Base-by-base conservation (phyloP, 2,797 vertebrate species). In the Chromis chromis region DNA sequence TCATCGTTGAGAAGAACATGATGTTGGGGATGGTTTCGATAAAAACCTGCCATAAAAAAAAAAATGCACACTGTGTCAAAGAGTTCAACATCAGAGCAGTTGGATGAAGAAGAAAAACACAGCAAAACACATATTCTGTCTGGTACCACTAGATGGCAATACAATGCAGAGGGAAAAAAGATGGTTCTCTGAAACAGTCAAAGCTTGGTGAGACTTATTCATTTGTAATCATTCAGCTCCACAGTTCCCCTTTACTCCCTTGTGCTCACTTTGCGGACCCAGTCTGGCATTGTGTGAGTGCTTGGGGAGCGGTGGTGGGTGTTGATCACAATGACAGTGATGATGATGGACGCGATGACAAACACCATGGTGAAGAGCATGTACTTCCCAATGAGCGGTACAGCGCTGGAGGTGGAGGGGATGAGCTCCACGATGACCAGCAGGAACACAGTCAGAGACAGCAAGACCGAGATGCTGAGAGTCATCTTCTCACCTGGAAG, bases 281-380 rank as follows among this genome's bases (percentile, higher is more conserved):
- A 99, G 27, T 77, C 77, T 0, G 97, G 96, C 98, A 99, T 99
- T 72, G 95, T 95, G 65, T 99, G 97, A 0, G 97, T 99, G 93
- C 96, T 98, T 19, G 97, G 98, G 0, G 97, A 97, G 76, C 97
- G 97, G 90, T 99, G 97, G 81, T 99, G 98, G 0, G 95, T 98
- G 90, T 99, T 99, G 94, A 99, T 99, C 89, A 99, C 95, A 2
- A 99, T 95, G 79, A 99, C 97, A 0, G 98, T 99, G 94, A 99
- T 98, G 85, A 99, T 96, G 93, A 99, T 99, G 53, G 98, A 98
- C 0, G 96, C 90, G 0, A 98, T 98, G 93, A 99, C 98, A 0
- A 99, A 97, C 73, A 99, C 96, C 98, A 99, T 99, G 28, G 98
- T 99, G 82, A 99, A 99, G 58, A 99, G 89, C 98, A 99, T 99